These are phyloP conservation scores for Oreonectes daqikongensis DNA, from an alignment of 2,797 vertebrate genomes.

Conservation along the genomic window DNA sequence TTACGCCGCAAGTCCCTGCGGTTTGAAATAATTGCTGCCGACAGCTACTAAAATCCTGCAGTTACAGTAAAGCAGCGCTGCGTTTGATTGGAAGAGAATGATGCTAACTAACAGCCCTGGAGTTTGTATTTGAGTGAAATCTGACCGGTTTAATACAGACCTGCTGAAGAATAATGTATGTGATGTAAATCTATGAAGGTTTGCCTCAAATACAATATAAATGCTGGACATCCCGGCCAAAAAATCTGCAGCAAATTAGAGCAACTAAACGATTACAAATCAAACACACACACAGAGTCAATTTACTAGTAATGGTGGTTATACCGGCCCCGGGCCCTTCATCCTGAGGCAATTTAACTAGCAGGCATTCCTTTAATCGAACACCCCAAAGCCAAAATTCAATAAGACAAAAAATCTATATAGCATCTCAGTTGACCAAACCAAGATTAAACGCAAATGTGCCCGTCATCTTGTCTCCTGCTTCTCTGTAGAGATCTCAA, in stretches of 20 bases:
- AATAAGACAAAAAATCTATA: background rate
- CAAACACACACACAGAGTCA: constrained; percentile 5
- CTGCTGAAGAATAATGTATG: background rate
- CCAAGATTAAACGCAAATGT: background rate
- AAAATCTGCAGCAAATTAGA: constrained; percentile 18
- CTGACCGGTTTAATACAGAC: background rate
- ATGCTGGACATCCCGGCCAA: background rate
- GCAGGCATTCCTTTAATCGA: constrained; percentile 13
- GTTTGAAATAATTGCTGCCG: constrained; percentile 44
- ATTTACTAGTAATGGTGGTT: too few relatives aligned
- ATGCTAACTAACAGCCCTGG: background rate
- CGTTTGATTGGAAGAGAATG: constrained; percentile 18
- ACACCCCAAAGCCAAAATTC: background rate
- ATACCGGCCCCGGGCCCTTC: constrained; percentile 1
- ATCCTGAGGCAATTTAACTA: constrained; percentile 19
- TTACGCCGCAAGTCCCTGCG: constrained; percentile 28
- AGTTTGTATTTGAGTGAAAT: background rate
- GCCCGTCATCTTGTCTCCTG: too few relatives aligned
- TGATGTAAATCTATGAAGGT: background rate
- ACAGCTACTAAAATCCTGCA: constrained; percentile 19
- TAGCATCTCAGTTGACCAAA: background rate
- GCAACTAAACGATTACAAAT: constrained; percentile 7
- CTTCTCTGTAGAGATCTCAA: background rate
- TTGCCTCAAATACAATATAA: background rate
- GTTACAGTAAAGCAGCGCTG: constrained; percentile 25